These are phyloP conservation scores for Synergus japonicus DNA, from an alignment of 2,888 invertebrate species.

Conservation along the genomic window DNA sequence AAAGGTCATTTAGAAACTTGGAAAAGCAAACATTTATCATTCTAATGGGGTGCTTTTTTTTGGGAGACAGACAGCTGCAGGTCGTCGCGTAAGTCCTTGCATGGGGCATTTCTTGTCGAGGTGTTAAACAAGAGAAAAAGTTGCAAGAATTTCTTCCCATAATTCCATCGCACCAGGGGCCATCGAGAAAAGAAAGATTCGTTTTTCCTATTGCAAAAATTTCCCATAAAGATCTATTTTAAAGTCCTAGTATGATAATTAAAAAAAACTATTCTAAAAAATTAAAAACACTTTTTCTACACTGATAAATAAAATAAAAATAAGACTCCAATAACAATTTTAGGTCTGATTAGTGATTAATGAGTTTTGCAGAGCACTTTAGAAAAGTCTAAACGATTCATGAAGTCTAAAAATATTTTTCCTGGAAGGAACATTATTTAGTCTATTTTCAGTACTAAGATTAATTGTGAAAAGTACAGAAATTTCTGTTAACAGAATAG, in stretches of 20 bases:
- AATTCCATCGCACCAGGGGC: conserved; percentile 33
- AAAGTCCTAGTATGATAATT: not conserved
- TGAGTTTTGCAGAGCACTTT: too few species aligned
- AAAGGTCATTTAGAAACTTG: not conserved
- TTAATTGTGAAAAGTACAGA: too few species aligned
- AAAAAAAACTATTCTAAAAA: not conserved
- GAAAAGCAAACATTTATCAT: conserved; percentile 23
- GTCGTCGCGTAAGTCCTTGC: conserved; percentile 24
- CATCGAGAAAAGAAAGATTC: not conserved
- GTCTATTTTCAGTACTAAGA: too few species aligned
- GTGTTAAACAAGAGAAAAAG: conserved; percentile 29
- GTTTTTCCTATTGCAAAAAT: conserved; percentile 7
- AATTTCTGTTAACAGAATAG: too few species aligned
- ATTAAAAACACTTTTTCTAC: too few species aligned
- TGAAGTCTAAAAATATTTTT: too few species aligned
- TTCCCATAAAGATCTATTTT: not conserved
- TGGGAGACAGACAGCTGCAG: conserved; percentile 29
- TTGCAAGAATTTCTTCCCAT: conserved; percentile 20
- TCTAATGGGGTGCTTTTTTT: conserved; percentile 2
- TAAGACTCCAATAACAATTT: too few species aligned
- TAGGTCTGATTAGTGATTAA: too few species aligned
- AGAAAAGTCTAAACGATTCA: too few species aligned
- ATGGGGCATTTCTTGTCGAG: conserved; percentile 36
- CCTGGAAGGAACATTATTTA: too few species aligned
- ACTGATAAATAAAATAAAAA: too few species aligned